These are phyloP conservation scores for Bubo scandiacus DNA, from an alignment of 2,113 vertebrate genomes.

Conservation along the genomic window DNA sequence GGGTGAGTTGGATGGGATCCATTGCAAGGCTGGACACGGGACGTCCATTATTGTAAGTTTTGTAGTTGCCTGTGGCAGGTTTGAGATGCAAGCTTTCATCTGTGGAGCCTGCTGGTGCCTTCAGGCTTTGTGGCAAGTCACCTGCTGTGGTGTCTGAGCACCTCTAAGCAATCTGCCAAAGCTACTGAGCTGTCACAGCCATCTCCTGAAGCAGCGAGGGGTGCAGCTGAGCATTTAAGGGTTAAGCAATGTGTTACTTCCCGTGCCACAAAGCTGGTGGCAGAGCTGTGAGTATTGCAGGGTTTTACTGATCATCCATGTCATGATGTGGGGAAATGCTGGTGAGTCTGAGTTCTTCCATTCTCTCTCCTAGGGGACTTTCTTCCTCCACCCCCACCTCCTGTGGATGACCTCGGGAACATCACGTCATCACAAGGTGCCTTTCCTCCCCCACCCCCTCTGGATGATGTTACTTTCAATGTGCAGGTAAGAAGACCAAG, in stretches of 20 bases:
- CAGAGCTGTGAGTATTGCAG: background rate
- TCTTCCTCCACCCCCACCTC: slow-evolving; percentile 79
- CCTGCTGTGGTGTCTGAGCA: background rate
- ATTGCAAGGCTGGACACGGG: background rate
- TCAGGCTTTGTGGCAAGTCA: background rate
- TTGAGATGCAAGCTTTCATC: background rate
- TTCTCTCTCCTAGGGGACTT: slow-evolving; percentile 73
- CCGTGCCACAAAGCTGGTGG: background rate
- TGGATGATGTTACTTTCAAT: slow-evolving; percentile 51
- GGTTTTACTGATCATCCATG: background rate
- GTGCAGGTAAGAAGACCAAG: slow-evolving; percentile 63
- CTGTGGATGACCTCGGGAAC: slow-evolving; percentile 71
- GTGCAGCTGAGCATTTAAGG: background rate
- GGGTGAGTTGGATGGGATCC: background rate
- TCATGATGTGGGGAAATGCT: background rate
- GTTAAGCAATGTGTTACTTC: background rate
- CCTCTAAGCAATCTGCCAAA: background rate
- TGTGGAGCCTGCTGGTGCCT: background rate
- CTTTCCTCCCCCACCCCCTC: slow-evolving; percentile 74
- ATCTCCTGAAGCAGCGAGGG: background rate
- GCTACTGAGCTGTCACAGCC: background rate
- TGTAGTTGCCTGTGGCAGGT: background rate
- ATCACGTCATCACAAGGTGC: slow-evolving; percentile 63
- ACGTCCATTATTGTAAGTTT: background rate
- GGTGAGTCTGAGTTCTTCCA: background rate